Conservation (phyloP, 2,113 vertebrate species). For the Plecotus auritus region DNA sequence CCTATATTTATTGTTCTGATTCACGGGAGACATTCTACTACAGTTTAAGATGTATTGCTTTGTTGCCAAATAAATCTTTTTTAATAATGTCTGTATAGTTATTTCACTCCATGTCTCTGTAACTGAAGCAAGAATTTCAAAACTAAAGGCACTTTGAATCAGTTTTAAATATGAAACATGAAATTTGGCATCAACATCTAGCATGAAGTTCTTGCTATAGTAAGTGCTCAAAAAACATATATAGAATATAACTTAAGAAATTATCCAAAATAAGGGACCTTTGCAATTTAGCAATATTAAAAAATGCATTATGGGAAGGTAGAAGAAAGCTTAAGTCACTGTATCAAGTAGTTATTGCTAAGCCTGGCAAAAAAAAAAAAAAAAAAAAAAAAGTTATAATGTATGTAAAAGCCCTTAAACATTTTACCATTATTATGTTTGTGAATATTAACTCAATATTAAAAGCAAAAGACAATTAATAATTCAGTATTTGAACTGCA, state of each 20-base stretch:
- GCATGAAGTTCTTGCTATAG: neutral
- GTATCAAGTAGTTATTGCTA: neutral
- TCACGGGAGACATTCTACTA: neutral
- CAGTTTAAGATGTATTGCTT: neutral
- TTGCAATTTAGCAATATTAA: neutral
- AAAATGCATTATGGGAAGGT: neutral
- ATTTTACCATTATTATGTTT: neutral
- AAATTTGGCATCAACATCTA: neutral
- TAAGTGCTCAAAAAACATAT: neutral
- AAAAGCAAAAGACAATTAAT: neutral
- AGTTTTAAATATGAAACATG: neutral
- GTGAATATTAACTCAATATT: neutral
- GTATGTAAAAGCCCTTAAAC: neutral
- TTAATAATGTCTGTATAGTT: neutral
- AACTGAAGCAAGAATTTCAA: neutral
- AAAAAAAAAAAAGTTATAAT: neutral
- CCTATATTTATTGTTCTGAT: neutral
- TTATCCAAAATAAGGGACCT: neutral
- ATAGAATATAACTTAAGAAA: neutral
- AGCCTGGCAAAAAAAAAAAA: neutral
- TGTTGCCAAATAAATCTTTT: constrained; percentile 1
- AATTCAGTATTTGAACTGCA: neutral
- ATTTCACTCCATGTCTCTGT: neutral
- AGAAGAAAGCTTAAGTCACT: neutral
- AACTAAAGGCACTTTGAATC: neutral